These are phyloP conservation scores for Scaptomyza montana DNA, from an alignment of 1,140 invertebrate genomes.

Conservation along the genomic window DNA sequence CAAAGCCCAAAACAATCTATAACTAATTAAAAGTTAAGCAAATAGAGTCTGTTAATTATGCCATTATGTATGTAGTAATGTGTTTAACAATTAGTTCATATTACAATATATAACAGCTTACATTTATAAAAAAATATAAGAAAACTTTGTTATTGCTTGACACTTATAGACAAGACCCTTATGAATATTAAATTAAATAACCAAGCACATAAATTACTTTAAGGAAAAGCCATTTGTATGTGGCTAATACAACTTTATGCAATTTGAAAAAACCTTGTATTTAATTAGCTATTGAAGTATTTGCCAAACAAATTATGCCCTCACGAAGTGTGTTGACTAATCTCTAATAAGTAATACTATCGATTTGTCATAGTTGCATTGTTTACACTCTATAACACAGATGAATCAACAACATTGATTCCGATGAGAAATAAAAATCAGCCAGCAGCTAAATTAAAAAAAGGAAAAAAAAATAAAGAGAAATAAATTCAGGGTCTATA, in stretches of 20 bases:
- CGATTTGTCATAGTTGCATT: conserved; percentile 24
- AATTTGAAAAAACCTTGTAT: conserved; percentile 11
- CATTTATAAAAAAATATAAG: no score
- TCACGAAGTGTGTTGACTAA: conserved; percentile 29
- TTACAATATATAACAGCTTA: no score
- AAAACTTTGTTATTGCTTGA: no score
- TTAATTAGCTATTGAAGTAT: conserved; percentile 23
- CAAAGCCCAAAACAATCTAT: not conserved
- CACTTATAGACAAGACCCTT: no score
- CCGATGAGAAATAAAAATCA: not conserved
- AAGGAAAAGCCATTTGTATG: not conserved
- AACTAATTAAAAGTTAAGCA: not conserved
- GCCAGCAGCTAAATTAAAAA: not conserved
- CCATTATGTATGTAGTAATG: no score
- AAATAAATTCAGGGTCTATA: conserved; percentile 19
- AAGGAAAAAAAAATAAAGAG: not conserved
- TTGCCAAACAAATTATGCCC: conserved; percentile 7
- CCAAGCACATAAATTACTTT: not conserved
- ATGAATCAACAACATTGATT: conserved; percentile 30
- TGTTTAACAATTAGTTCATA: not conserved
- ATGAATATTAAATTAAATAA: no score
- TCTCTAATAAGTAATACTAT: conserved; percentile 4
- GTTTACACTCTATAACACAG: not conserved
- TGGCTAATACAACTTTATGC: not conserved
- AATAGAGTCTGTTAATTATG: not conserved